phyloP scores from a whole-genome alignment of 1,140 invertebrate genomes.

The Sipha flava region DNA sequence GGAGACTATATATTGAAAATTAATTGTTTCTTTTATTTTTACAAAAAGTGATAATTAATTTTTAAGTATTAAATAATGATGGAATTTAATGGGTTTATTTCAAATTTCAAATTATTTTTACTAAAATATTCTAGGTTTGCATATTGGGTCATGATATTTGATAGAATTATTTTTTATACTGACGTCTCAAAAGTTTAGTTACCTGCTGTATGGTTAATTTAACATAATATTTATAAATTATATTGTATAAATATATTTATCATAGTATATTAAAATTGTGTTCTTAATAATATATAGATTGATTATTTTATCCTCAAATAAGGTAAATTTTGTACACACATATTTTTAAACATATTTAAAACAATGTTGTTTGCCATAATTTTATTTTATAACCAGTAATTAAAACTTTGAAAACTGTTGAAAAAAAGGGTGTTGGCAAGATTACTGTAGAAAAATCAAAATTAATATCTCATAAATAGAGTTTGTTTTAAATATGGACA shows the following conservation, averaged over 20 bases:
- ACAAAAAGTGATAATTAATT: background rate
- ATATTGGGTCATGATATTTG: background rate
- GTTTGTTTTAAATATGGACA: background rate
- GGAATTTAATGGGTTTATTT: background rate
- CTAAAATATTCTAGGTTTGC: background rate
- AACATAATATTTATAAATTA: background rate
- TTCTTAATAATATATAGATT: background rate
- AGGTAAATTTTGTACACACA: background rate
- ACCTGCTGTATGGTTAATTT: background rate
- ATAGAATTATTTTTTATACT: background rate
- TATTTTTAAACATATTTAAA: background rate
- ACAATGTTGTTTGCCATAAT: background rate
- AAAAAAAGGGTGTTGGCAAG: background rate
- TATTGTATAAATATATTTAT: background rate
- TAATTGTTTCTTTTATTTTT: background rate
- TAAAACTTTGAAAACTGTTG: background rate
- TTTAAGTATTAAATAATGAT: background rate
- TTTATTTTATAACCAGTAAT: background rate
- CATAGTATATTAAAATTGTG: background rate
- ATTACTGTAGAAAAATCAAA: background rate
- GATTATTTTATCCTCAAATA: background rate
- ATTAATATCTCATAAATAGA: background rate
- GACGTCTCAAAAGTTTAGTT: slow-evolving; percentile 3
- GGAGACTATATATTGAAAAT: background rate
- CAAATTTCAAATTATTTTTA: background rate